These are phyloP conservation scores for Aradophagus sp. DNA, from an alignment of 1,140 invertebrate genomes.

Conservation along the genomic window DNA sequence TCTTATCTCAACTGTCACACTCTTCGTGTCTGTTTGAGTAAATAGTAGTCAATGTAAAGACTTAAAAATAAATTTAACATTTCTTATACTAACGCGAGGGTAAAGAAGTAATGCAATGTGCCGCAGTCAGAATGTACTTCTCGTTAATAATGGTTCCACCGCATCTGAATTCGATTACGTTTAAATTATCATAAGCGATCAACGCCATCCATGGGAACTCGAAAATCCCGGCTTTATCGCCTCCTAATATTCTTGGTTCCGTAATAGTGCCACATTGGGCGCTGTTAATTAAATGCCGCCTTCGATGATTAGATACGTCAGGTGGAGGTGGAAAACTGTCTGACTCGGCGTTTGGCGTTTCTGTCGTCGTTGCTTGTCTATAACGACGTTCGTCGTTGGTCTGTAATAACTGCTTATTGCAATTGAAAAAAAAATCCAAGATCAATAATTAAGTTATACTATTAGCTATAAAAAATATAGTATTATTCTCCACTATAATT, in stretches of 20 bases:
- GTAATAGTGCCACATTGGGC: conserved; percentile 67
- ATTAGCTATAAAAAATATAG: not conserved
- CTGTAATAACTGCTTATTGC: not conserved
- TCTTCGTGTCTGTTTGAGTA: no score
- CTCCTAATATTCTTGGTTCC: conserved; percentile 75
- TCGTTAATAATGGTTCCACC: conserved; percentile 80
- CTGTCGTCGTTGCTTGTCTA: conserved; percentile 9
- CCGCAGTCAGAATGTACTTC: conserved; percentile 82
- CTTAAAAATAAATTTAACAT: no score
- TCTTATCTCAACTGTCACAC: no score
- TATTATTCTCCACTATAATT: no score
- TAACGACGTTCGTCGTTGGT: no score
- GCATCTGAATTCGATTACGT: conserved; percentile 75
- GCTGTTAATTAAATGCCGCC: conserved; percentile 73
- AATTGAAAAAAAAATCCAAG: not conserved
- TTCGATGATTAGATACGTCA: conserved; percentile 75
- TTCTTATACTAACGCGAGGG: conserved; percentile 19
- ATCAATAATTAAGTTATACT: not conserved
- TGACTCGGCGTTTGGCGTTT: conserved; percentile 3
- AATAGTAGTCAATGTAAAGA: no score
- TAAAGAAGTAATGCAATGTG: conserved; percentile 68
- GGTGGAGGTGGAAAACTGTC: conserved; percentile 51
- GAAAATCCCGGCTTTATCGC: conserved; percentile 76
- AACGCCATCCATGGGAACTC: conserved; percentile 83
- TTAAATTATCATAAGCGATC: conserved; percentile 74